Percentiles rank a stretch among this genome's conserved stretches.
phyloP scores from a whole-genome alignment of 2,888 invertebrate species.

The Cephus rjabovi region DNA sequence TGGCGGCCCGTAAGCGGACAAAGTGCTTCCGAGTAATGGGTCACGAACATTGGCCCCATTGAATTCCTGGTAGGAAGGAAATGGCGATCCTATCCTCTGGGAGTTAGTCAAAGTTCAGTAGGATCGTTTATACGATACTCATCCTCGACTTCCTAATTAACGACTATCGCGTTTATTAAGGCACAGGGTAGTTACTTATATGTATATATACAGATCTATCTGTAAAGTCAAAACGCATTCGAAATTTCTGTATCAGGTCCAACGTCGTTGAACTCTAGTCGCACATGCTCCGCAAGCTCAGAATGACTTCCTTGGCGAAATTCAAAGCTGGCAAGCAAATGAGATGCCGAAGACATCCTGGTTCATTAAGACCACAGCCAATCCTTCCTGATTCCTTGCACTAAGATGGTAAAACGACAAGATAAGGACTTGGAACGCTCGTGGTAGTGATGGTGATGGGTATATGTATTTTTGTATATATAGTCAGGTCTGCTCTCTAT shows the following conservation, averaged over 20 bases:
- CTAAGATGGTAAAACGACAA: conserved; percentile 47
- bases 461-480: conserved; percentile 17
- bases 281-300: background rate
- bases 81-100: background rate
- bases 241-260: background rate
- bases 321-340: conserved; percentile 17
- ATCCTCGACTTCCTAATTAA: conserved; percentile 5
- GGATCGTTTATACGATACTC: background rate
- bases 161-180: background rate
- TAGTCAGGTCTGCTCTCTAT: conserved; percentile 35
- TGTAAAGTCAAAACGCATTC: background rate
- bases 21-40: conserved; percentile 23
- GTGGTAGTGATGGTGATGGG: conserved; percentile 22
- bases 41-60: conserved; percentile 8
- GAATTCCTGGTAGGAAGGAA: conserved; percentile 20
- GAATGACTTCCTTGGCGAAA: background rate
- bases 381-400: conserved; percentile 46
- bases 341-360: conserved; percentile 22
- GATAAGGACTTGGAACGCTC: conserved; percentile 40
- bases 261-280: background rate
- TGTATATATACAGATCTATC: background rate
- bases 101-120: background rate
- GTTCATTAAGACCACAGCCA: conserved; percentile 29
- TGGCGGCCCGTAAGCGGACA: conserved; percentile 8
- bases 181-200: background rate